Base-by-base conservation (phyloP, 1,140 invertebrate genomes). In the Drosophila orena region DNA sequence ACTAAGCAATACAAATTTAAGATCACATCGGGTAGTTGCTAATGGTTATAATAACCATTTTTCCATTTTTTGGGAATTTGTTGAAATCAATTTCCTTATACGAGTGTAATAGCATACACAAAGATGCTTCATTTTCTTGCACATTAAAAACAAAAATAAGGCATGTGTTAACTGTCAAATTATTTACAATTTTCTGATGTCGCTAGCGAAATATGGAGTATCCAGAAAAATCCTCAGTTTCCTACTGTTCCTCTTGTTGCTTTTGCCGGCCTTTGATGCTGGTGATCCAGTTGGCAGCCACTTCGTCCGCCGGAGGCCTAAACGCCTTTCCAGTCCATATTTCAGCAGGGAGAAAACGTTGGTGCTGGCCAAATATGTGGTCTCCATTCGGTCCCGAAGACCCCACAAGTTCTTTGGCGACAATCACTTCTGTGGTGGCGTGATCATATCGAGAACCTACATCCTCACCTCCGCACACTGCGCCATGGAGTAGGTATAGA, bases 401-500 rank as follows among this genome's bases (percentile, higher is more conserved):
- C 79, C 75, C 6, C 42, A 22, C 6, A 30, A 30, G 2, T 79
- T 42, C 27, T 83, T 70, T 17, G 79, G 79, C 0, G 79, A 81
- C 38, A 81, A 81, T 44, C 79, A 81, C 35, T 81, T 57, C 43
- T 81, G 79, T 20, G 75, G 58, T 10, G 79, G 79, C 4, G 34
- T 38, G 3, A 74, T 81, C 12, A 15, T 81, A 1, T 69, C 75
- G 8, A 15, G n/a, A 3, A 20, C 10, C 7, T 74, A 59, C 20
- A 57, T 85, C 20, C 22, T 84, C 11, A 86, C 81, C 6, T 49
- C 81, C 2, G 81, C 81, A 0, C 47, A 69, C 22, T 84, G 81
- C 15, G 69, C 60, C n/a, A 85, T 84, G 81, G 58, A 77, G 81
- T 84, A 60, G 43, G 77, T 84, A 75, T 43, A 59, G 14, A 5